These are phyloP conservation scores for Mesopsocus fuscifrons DNA, from an alignment of 2,888 invertebrate species.

Conservation along the genomic window DNA sequence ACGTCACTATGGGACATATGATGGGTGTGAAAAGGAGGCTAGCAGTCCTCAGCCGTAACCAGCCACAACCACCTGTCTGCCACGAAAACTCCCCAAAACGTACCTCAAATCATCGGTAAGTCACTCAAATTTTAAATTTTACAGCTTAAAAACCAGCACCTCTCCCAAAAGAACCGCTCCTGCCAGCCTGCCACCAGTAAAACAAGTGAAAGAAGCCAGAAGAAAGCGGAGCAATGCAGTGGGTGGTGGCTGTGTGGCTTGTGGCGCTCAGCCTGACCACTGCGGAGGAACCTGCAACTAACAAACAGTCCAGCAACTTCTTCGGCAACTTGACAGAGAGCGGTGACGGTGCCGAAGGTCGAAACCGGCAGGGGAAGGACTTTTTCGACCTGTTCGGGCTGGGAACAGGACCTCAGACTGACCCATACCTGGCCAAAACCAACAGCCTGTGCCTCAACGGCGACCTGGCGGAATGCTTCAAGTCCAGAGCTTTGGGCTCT, in stretches of 20 bases:
- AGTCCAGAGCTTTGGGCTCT: conserved; percentile 54
- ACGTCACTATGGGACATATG: too few species aligned
- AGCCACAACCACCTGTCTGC: too few species aligned
- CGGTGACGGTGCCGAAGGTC: conserved; percentile 13
- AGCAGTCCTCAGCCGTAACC: too few species aligned
- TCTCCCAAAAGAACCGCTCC: neutral
- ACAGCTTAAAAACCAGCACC: too few species aligned
- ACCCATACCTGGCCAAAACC: conserved; percentile 55
- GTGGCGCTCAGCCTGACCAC: conserved; percentile 34
- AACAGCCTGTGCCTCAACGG: conserved; percentile 58
- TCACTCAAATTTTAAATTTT: too few species aligned
- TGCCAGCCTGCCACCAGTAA: too few species aligned
- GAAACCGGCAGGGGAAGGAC: conserved; percentile 41
- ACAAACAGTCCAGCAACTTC: conserved; percentile 7
- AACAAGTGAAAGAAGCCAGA: neutral
- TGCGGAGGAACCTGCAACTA: conserved; percentile 24
- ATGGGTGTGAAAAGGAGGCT: too few species aligned
- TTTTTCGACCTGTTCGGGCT: conserved; percentile 63
- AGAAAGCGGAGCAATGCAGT: conserved; percentile 23
- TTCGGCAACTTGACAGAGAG: conserved; percentile 5
- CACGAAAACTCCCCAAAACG: too few species aligned
- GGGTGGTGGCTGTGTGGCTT: conserved; percentile 32
- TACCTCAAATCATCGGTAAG: too few species aligned
- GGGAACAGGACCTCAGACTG: conserved; percentile 49
- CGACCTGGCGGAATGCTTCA: conserved; percentile 71